Evolutionary conservation across 2,888 invertebrate species (phyloP).

Genomic region (Lycaena phlaeas): DNA sequence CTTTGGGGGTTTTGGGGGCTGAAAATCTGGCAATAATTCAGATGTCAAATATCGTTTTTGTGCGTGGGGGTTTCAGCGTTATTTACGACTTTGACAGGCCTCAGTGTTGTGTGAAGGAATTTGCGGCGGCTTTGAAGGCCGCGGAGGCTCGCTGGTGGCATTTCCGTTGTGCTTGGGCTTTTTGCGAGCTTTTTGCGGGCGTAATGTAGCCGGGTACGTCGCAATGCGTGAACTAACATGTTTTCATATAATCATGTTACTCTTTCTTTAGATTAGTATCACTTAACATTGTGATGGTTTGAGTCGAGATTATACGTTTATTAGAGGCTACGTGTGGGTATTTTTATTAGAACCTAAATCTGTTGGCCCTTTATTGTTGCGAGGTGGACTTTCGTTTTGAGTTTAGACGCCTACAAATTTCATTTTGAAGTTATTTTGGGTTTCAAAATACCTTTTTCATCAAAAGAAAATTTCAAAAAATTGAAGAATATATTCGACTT

Average conservation of each 20-base stretch:
- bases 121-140: slow-evolving; percentile 55
- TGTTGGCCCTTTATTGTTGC: too few species aligned
- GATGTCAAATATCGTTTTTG: slow-evolving; percentile 69
- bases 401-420: too few species aligned
- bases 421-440: too few species aligned
- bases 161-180: slow-evolving; percentile 47
- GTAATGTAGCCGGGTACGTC: slow-evolving; percentile 16
- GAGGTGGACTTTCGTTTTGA: too few species aligned
- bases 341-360: too few species aligned
- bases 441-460: too few species aligned
- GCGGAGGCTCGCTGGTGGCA: slow-evolving; percentile 56
- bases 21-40: slow-evolving; percentile 69
- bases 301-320: background rate
- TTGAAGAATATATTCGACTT: too few species aligned
- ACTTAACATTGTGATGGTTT: slow-evolving; percentile 5
- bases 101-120: slow-evolving; percentile 55
- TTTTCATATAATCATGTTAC: slow-evolving; percentile 14
- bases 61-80: slow-evolving; percentile 53
- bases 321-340: too few species aligned
- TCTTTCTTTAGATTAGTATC: background rate
- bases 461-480: too few species aligned
- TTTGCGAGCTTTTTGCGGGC: slow-evolving; percentile 32
- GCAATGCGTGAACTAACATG: slow-evolving; percentile 15
- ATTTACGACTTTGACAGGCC: slow-evolving; percentile 65
- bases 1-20: slow-evolving; percentile 51